Evolutionary conservation across 2,113 vertebrate species (phyloP), one percentile per base, ranked within the genome.

Genomic region (Alligator mississippiensis): DNA sequence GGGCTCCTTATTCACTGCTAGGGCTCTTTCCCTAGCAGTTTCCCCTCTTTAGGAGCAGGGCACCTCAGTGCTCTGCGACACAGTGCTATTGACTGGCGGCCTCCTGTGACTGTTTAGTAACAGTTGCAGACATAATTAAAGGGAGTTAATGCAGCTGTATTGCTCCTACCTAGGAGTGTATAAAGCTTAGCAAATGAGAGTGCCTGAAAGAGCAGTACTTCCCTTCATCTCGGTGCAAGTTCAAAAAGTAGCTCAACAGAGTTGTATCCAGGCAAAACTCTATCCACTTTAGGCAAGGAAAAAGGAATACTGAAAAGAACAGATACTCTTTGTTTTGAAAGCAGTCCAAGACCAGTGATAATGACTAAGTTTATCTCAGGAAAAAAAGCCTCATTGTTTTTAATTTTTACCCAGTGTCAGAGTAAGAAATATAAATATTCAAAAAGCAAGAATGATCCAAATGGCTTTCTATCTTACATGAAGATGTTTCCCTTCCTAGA

Each of bases 251-350:
- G 17, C 7, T 2, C 7, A 30, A 8, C 6, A 47, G 34, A 61
- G 19, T 15, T 80, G 57, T 28, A 66, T 19, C 55, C 3, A 79
- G 76, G 13, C 18, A 82, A 34, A 9, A 18, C 66, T 68, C n/a
- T 5, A 28, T 5, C 17, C n/a, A 3, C 55, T 55, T 21, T 55
- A 0, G 0, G 15, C 30, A 85, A 81, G 7, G 57, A 88, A 77
- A 4, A 4, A 3, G 1, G 80, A 17, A 21, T 28, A 3, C n/a
- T 74, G 27, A 0, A 79, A 11, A 1, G 8, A 4, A 78, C 81
- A 4, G 59, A 60, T 4, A 77, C 15, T 80, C 10, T 9, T 30
- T 70, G 18, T 18, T 70, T 16, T 70, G 66, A 28, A 70, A 18
- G n/a, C 18, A 70, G 70, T 3, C 21, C 68, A 11, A 72, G 30